Base-by-base conservation (phyloP, 2,797 vertebrate genomes). In the Melanogrammus aeglefinus region DNA sequence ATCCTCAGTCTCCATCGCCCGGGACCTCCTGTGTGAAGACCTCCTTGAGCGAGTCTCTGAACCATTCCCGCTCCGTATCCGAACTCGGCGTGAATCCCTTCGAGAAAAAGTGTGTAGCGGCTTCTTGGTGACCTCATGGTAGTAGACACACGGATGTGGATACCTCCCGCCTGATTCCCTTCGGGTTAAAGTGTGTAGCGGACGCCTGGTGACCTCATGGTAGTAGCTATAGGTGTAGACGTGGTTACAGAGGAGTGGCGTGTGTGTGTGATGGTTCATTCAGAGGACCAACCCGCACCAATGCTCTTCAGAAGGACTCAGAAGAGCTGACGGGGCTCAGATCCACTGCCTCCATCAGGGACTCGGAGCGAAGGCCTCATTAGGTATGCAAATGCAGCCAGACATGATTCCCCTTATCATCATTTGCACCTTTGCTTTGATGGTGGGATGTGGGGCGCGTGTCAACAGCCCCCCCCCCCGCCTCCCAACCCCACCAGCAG, bases 361-460 rank as follows among this genome's bases (percentile, higher is more conserved):
- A 5, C 6, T n/a, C 51, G 8, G 51, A n/a, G 47, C 18, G 47
- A 6, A 6, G 21, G 51, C 51, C 33, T 44, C 44, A 89, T 91
- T 88, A 89, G 73, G 83, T 57, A 85, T 87, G 84, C 83, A 87
- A 86, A 92, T 88, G 80, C 73, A 87, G 75, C 83, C 81, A 83
- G 76, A 82, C 86, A 35, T 80, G 89, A 84, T 86, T 77, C 77
- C 87, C 84, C 76, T 47, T 77, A 70, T 80, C 70, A 80, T 80
- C 73, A 85, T 88, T 86, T 84, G 69, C 81, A 83, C 71, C 78
- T 79, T 80, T 73, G 82, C 77, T 84, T 38, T 0, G 73, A 80
- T 84, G 10, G 44, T 51, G 21, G 51, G 51, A 57, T n/a, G 51
- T 57, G 21, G 5, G 21, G 5, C n/a, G 3, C 51, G 21, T 21